Evolutionary conservation across 2,888 invertebrate species (phyloP).

Genomic region (Tridacna gigas): DNA sequence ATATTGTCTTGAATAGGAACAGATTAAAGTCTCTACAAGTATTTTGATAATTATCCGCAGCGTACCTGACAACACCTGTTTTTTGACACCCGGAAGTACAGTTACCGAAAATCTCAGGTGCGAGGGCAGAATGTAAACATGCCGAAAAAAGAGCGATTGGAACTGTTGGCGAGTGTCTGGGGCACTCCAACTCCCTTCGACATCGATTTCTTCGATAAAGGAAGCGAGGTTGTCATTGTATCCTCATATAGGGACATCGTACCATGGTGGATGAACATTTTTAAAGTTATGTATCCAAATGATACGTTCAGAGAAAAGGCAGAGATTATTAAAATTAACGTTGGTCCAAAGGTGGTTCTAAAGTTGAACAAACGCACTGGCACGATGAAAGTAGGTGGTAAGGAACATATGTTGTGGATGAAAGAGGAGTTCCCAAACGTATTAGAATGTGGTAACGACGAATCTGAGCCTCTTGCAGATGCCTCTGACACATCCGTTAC

Average conservation of each 20-base stretch:
- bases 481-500: constrained; percentile 79
- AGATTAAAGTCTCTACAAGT: neutral
- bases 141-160: constrained; percentile 77
- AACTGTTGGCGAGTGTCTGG: constrained; percentile 77
- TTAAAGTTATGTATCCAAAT: constrained; percentile 75
- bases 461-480: constrained; percentile 74
- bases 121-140: constrained; percentile 38
- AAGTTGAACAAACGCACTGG: constrained; percentile 78
- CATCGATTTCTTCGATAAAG: constrained; percentile 81
- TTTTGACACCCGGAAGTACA: neutral
- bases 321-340: constrained; percentile 77
- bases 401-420: constrained; percentile 81
- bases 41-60: neutral
- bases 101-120: neutral
- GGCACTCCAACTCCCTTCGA: constrained; percentile 78
- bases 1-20: neutral
- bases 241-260: constrained; percentile 74
- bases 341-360: constrained; percentile 74
- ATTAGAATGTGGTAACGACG: constrained; percentile 79
- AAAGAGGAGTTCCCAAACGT: constrained; percentile 78
- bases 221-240: constrained; percentile 77
- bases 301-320: constrained; percentile 77
- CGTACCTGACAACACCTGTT: neutral
- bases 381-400: constrained; percentile 77
- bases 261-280: constrained; percentile 78